These are phyloP conservation scores for Copidosoma aretas DNA, from an alignment of 2,888 invertebrate genomes.

Conservation along the genomic window DNA sequence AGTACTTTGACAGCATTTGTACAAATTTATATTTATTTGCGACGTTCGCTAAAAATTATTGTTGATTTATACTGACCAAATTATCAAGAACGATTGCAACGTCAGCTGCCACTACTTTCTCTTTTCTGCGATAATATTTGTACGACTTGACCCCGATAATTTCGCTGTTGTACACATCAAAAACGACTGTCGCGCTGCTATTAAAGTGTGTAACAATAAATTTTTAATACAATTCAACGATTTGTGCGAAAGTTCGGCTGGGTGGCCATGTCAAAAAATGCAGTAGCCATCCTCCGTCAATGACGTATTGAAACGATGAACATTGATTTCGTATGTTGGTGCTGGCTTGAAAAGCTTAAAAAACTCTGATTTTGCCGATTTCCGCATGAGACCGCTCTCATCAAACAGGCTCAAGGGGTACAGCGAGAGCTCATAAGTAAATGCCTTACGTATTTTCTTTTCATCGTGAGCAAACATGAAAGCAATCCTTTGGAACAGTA, in stretches of 20 bases:
- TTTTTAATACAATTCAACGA: constrained; percentile 24
- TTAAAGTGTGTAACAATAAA: constrained; percentile 15
- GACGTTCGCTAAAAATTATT: constrained; percentile 41
- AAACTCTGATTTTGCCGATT: constrained; percentile 38
- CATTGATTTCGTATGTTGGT: not conserved
- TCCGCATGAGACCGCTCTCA: constrained; percentile 38
- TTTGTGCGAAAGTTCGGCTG: constrained; percentile 24
- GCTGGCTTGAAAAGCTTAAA: constrained; percentile 28
- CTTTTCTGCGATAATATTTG: constrained; percentile 35
- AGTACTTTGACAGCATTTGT: constrained; percentile 34
- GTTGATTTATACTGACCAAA: constrained; percentile 36
- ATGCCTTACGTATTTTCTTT: constrained; percentile 31
- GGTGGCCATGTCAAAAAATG: constrained; percentile 31
- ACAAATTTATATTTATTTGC: constrained; percentile 40
- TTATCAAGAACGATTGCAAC: constrained; percentile 32
- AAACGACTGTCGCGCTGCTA: constrained; percentile 35
- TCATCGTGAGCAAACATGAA: too few relatives aligned
- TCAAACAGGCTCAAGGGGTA: constrained; percentile 39
- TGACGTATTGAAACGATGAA: constrained; percentile 13
- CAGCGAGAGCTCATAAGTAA: constrained; percentile 40
- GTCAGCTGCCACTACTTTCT: constrained; percentile 37
- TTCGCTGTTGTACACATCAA: constrained; percentile 40
- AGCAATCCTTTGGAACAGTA: too few relatives aligned
- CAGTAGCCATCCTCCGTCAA: constrained; percentile 40
- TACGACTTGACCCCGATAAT: constrained; percentile 37